Percentiles rank a stretch among this genome's conserved stretches.
Conservation (phyloP, 2,797 vertebrate species). For the Tangara arthus region DNA sequence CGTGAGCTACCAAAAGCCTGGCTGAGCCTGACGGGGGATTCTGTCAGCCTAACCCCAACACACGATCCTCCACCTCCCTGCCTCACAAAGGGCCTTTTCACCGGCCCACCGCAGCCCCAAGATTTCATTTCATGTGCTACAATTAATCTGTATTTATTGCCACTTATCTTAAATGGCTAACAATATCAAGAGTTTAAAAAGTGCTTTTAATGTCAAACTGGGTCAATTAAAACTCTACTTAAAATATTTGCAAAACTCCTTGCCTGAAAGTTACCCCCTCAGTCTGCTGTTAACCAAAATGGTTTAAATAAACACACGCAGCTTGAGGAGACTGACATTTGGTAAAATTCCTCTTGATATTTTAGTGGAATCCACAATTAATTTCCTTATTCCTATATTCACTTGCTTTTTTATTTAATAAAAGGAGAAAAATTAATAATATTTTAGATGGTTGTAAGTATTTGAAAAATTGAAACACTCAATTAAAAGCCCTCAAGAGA, state of each 20-base stretch:
- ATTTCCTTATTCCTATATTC: not conserved
- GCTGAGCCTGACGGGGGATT: conserved; percentile 49
- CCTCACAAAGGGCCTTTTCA: conserved; percentile 74
- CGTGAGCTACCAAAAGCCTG: conserved; percentile 68
- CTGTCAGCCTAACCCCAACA: conserved; percentile 64
- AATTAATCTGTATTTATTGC: conserved; percentile 77
- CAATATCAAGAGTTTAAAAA: conserved; percentile 73
- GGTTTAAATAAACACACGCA: conserved; percentile 55
- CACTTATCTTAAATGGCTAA: conserved; percentile 76
- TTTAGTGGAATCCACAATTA: conserved; percentile 21
- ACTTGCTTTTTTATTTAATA: not conserved
- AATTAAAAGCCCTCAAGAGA: not conserved
- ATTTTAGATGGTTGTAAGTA: not conserved
- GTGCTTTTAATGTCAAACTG: conserved; percentile 75
- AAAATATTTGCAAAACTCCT: conserved; percentile 72
- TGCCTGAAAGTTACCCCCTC: conserved; percentile 50
- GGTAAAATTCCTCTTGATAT: conserved; percentile 20
- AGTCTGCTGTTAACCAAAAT: conserved; percentile 51
- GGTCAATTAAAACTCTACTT: conserved; percentile 73
- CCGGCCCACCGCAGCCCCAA: not conserved
- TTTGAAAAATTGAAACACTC: not conserved
- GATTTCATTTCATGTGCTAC: conserved; percentile 64
- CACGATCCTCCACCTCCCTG: conserved; percentile 28
- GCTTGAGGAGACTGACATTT: conserved; percentile 36
- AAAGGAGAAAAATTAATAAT: not conserved